Base-by-base conservation (phyloP, 2,888 invertebrate genomes). In the Eugnorisma glareosa region DNA sequence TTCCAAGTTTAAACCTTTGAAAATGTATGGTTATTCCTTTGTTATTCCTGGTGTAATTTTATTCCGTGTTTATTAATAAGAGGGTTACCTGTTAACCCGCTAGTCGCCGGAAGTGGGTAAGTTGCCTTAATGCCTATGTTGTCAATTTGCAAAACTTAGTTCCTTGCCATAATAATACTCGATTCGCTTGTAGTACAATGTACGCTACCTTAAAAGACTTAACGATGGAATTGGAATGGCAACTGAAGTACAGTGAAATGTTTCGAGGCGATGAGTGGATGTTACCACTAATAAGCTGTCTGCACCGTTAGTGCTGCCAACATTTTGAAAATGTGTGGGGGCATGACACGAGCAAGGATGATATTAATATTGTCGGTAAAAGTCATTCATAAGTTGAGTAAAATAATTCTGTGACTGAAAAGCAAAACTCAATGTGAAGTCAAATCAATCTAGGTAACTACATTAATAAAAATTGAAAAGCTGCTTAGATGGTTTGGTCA, bases 281-380 rank as follows among this genome's bases (percentile, higher is more conserved):
- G 37, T 51, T 43, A 43, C n/a, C n/a, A n/a, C n/a, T n/a, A n/a
- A n/a, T n/a, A 31, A 57, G 37, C 28, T 18, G 63, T 54, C 54
- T 54, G 35, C 28, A 37, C 15, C 10, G 18, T 10, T 51, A 40
- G 31, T 28, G 11, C 35, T 74, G 80, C 69, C 81, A 80, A 81
- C 31, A 45, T 61, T 51, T n/a, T 2, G 21, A 59, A 73, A 28
- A 35, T 59, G 40, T 10, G 13, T n/a, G 37, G 45, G 21, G 31
- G 15, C 72, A 10, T 57, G 7, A 54, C 15, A 35, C 35, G 24
- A 64, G n/a, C 5, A 15, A 21, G 24, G 24, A 11, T 35, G 3
- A 21, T 64, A 18, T 31, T 18, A 31, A 59, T 31, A 43, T 4
- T 35, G 24, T 64, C 31, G 18, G 10, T 4, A 11, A 66, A 66